phyloP scores from a whole-genome alignment of 2,113 vertebrate genomes.

The Hyla sarda region DNA sequence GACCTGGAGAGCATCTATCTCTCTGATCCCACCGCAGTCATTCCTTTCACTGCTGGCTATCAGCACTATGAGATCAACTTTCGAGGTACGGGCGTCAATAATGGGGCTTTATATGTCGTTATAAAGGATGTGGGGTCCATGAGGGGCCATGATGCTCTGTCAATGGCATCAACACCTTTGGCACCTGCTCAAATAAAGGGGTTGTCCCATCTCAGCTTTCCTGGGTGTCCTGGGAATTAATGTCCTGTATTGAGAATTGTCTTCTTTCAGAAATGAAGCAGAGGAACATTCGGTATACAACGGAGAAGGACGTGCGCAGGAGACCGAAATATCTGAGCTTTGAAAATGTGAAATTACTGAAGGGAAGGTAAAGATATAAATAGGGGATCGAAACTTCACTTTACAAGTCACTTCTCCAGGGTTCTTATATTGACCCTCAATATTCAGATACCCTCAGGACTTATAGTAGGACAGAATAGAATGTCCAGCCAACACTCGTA shows the following conservation, averaged over 20 bases:
- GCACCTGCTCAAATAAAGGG: no score
- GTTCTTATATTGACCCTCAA: no score
- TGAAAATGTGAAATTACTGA: slow-evolving; percentile 76
- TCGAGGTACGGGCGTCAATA: slow-evolving; percentile 72
- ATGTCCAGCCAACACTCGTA: no score
- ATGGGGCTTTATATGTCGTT: not conserved
- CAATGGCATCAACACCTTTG: not conserved
- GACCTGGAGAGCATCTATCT: slow-evolving; percentile 78
- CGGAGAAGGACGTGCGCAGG: slow-evolving; percentile 77
- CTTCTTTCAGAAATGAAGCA: slow-evolving; percentile 81
- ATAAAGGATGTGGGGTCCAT: not conserved
- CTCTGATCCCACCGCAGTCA: slow-evolving; percentile 59
- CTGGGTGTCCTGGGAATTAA: no score
- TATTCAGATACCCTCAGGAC: no score
- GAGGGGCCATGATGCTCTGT: not conserved
- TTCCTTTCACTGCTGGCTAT: slow-evolving; percentile 74
- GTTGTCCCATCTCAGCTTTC: no score
- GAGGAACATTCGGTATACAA: slow-evolving; percentile 75
- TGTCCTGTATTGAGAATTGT: no score
- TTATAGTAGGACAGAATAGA: no score
- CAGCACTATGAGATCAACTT: slow-evolving; percentile 78
- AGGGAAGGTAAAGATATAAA: slow-evolving; percentile 64
- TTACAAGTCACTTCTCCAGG: no score
- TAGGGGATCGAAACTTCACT: no score
- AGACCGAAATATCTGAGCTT: slow-evolving; percentile 85